Evolutionary conservation across 2,797 vertebrate genomes (phyloP), one percentile per base, ranked within the genome.

Genomic region (Alosa sapidissima): DNA sequence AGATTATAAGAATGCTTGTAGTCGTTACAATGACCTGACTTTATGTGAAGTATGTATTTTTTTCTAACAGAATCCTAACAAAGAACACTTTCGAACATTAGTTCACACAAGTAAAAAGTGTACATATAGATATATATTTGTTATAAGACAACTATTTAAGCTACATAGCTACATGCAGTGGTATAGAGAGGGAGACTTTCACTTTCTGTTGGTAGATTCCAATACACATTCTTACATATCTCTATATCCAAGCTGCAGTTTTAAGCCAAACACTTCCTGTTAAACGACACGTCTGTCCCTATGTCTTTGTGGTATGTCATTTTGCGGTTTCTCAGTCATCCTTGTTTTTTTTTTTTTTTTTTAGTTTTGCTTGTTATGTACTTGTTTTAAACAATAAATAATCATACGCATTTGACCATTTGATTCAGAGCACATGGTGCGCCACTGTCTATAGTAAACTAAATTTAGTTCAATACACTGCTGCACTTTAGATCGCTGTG

Each of bases 401-500:
- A 83, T 90, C 88, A 89, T 88, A 81, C 84, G 36, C 72, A 78
- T 78, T 78, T 47, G 36, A 86, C 82, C 51, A 87, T 89, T 90
- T 86, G 84, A 88, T 85, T 85, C 82, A 85, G 89, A 89, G 90
- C 88, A 84, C 90, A 86, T 88, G n/a, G 82, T 86, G 88, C 92
- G 89, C 88, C 89, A 60, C 84, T 90, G 87, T 90, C 85, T 88
- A 87, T 90, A 87, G 81, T 90, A 87, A 85, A 89, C 89, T 85
- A 52, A 16, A 78, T 89, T 89, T 87, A 90, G 90, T 89, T 83
- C 55, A 87, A 88, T 86, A 93, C 90, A 94, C 91, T 92, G 88
- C 91, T 89, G 93, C 93, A 95, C 93, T 91, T 94, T 93, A 92
- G 89, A 88, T 75, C 68, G 16, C 72, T 7, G 33, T 41, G 41